Evolutionary conservation across 2,113 vertebrate species (phyloP).

Genomic region (human (Homo sapiens)): DNA sequence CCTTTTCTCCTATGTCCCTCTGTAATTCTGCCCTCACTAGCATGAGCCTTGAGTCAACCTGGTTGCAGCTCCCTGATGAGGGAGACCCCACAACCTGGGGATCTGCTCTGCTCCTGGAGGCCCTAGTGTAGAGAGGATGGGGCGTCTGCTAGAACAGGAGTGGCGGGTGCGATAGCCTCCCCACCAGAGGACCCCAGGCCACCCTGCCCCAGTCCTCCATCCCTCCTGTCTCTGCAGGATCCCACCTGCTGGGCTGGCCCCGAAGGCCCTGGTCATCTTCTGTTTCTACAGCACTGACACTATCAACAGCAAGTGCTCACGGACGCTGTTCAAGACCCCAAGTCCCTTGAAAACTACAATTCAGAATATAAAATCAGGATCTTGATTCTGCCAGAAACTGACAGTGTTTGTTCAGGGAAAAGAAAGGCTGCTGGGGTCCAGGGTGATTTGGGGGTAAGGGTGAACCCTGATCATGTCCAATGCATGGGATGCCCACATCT

Average conservation of each 20-base stretch:
- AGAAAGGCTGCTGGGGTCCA: not conserved
- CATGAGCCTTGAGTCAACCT: not conserved
- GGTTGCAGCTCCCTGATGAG: not conserved
- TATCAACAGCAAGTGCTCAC: not conserved
- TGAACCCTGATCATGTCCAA: not conserved
- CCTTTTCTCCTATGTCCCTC: rapidly evolving
- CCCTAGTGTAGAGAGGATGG: not conserved
- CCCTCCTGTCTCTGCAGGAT: not conserved
- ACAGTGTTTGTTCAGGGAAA: not conserved
- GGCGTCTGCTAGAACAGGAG: not conserved
- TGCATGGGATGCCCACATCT: not conserved
- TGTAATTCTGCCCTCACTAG: not conserved
- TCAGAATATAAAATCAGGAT: not conserved
- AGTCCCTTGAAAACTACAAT: too few species aligned
- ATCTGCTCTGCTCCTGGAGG: not conserved
- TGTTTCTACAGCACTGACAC: not conserved
- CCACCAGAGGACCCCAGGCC: not conserved
- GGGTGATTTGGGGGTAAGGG: not conserved
- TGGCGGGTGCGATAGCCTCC: not conserved
- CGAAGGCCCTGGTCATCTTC: not conserved
- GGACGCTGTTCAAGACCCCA: too few species aligned
- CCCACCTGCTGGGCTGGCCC: rapidly evolving
- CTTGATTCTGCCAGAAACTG: not conserved
- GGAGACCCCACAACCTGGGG: not conserved
- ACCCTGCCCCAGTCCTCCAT: not conserved